Conservation (phyloP, 2,888 invertebrate genomes). For the Pammene aurita region DNA sequence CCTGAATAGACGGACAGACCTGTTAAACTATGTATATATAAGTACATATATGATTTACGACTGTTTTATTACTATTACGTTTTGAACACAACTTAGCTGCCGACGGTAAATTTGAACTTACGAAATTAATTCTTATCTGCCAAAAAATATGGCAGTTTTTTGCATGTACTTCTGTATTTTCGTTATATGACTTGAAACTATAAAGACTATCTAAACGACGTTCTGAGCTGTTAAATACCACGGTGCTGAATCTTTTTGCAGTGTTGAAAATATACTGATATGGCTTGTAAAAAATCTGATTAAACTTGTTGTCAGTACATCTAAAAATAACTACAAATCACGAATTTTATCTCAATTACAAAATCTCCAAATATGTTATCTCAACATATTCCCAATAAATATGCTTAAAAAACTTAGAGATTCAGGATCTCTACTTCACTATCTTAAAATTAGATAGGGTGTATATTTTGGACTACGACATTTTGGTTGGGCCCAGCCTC, state of each 20-base stretch:
- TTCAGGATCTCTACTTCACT: too few relatives aligned
- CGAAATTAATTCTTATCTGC: not conserved
- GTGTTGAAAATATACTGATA: not conserved
- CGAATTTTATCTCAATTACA: too few relatives aligned
- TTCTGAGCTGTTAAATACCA: constrained; percentile 10
- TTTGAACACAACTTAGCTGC: not conserved
- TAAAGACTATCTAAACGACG: constrained; percentile 9
- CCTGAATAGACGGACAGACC: constrained; percentile 17
- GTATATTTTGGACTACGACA: too few relatives aligned
- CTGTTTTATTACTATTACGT: constrained; percentile 19
- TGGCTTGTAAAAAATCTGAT: too few relatives aligned
- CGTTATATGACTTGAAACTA: not conserved
- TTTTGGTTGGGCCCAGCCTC: too few relatives aligned
- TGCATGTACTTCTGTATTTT: not conserved
- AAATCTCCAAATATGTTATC: too few relatives aligned
- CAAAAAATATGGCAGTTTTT: not conserved
- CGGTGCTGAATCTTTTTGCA: constrained; percentile 9
- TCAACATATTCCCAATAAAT: too few relatives aligned
- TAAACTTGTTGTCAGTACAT: too few relatives aligned
- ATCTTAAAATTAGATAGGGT: too few relatives aligned
- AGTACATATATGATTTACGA: not conserved
- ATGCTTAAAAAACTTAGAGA: too few relatives aligned
- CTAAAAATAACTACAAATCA: too few relatives aligned
- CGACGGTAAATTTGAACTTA: not conserved
- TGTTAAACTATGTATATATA: constrained; percentile 7